Evolutionary conservation across 2,113 vertebrate species (phyloP).

Genomic region (Peromyscus californicus): DNA sequence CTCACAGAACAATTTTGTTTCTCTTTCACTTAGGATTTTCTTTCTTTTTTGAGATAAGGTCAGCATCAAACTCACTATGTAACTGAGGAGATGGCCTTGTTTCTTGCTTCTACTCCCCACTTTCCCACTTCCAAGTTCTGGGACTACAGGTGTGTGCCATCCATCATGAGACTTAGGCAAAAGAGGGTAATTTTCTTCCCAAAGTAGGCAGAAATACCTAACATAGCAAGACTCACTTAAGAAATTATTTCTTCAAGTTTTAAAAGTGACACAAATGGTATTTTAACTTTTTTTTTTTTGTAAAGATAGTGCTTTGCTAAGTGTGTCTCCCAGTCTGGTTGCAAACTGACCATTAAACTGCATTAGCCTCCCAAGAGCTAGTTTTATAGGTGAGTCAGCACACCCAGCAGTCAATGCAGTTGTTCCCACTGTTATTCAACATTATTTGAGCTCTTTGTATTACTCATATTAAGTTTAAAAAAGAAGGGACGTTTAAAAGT

Average conservation of each 20-base stretch:
- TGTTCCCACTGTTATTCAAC: constrained; percentile 41
- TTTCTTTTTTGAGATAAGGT: neutral
- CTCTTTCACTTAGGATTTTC: constrained; percentile 44
- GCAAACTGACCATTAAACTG: neutral
- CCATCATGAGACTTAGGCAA: neutral
- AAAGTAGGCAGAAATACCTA: neutral
- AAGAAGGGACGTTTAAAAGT: constrained; percentile 43
- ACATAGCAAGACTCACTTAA: constrained; percentile 22
- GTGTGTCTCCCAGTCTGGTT: neutral
- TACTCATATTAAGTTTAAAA: constrained; percentile 42
- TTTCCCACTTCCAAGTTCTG: neutral
- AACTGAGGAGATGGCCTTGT: neutral
- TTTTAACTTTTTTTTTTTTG: neutral
- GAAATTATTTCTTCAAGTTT: neutral
- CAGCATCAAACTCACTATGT: neutral
- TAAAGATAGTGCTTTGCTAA: neutral
- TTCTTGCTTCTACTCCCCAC: neutral
- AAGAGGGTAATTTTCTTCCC: neutral
- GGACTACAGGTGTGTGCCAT: neutral
- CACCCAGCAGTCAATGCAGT: neutral
- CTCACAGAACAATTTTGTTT: constrained; percentile 17
- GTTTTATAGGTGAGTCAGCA: neutral
- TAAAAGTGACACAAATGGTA: neutral
- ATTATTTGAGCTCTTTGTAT: constrained; percentile 17
- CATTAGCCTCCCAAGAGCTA: neutral